Percentiles rank a stretch among this genome's conserved stretches.
phyloP scores from a whole-genome alignment of 2,888 invertebrate species.

The Disparrhopalites patrizii region DNA sequence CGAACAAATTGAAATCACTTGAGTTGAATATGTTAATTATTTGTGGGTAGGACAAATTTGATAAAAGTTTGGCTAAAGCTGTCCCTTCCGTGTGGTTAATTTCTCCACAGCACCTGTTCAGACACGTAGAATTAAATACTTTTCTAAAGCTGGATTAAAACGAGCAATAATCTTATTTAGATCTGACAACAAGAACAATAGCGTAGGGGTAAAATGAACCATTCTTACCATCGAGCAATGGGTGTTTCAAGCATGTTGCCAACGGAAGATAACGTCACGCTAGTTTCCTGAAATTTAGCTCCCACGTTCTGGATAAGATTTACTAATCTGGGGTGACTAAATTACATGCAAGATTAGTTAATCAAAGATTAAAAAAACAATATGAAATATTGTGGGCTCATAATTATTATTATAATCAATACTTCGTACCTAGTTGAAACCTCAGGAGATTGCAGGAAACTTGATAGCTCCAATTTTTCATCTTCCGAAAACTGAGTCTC shows the following conservation, averaged over 20 bases:
- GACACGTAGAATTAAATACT: no score
- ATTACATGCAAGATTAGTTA: no score
- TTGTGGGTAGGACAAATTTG: constrained; percentile 36
- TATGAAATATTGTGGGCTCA: no score
- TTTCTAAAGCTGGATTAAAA: no score
- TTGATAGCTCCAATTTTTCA: not conserved
- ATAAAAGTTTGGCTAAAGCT: constrained; percentile 42
- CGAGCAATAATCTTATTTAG: no score
- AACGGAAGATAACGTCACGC: no score
- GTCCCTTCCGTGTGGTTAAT: constrained; percentile 39
- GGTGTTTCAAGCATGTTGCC: no score
- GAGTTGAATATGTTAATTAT: constrained; percentile 38
- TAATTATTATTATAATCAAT: no score
- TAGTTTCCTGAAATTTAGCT: not conserved
- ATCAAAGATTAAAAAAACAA: no score
- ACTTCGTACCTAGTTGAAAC: not conserved
- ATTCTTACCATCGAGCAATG: not conserved
- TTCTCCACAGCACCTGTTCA: constrained; percentile 41
- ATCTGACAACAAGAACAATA: no score
- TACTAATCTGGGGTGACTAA: constrained; percentile 35
- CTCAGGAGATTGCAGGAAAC: not conserved
- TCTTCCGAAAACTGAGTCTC: not conserved
- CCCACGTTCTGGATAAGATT: not conserved
- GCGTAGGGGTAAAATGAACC: no score
- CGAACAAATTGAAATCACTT: constrained; percentile 34